These are phyloP conservation scores for Aplocera efformata DNA, from an alignment of 2,888 invertebrate genomes.

Conservation along the genomic window DNA sequence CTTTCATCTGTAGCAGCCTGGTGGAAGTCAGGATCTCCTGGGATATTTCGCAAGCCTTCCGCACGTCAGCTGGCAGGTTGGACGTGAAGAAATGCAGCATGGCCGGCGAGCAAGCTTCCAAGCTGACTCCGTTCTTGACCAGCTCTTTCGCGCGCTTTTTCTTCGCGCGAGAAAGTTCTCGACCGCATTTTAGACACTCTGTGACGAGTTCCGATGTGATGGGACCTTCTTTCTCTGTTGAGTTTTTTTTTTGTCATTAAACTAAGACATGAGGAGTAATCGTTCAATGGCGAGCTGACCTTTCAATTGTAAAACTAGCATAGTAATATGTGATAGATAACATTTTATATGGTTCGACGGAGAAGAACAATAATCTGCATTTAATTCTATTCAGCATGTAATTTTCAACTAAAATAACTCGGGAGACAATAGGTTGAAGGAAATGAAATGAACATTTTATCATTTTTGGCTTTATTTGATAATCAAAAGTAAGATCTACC, in stretches of 20 bases:
- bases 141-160: slow-evolving; percentile 56
- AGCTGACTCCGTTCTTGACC: slow-evolving; percentile 52
- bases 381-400: too few species aligned
- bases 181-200: slow-evolving; percentile 59
- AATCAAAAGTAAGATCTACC: too few species aligned
- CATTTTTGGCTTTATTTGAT: too few species aligned
- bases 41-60: slow-evolving; percentile 55
- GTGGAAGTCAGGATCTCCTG: slow-evolving; percentile 67
- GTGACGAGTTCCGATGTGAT: slow-evolving; percentile 78
- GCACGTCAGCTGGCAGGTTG: slow-evolving; percentile 48
- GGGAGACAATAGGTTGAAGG: too few species aligned
- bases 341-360: too few species aligned
- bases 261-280: too few species aligned
- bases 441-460: too few species aligned
- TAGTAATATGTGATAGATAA: too few species aligned
- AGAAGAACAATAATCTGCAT: too few species aligned
- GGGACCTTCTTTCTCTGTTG: slow-evolving; percentile 70
- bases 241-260: not conserved
- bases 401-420: too few species aligned
- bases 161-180: slow-evolving; percentile 56
- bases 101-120: slow-evolving; percentile 55
- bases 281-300: too few species aligned
- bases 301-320: too few species aligned
- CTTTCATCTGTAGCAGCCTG: slow-evolving; percentile 65
- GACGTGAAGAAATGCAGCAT: slow-evolving; percentile 65